Percentiles rank a stretch among this genome's conserved stretches.
phyloP scores from a whole-genome alignment of 2,797 vertebrate species.

The Orestias chungarensis region DNA sequence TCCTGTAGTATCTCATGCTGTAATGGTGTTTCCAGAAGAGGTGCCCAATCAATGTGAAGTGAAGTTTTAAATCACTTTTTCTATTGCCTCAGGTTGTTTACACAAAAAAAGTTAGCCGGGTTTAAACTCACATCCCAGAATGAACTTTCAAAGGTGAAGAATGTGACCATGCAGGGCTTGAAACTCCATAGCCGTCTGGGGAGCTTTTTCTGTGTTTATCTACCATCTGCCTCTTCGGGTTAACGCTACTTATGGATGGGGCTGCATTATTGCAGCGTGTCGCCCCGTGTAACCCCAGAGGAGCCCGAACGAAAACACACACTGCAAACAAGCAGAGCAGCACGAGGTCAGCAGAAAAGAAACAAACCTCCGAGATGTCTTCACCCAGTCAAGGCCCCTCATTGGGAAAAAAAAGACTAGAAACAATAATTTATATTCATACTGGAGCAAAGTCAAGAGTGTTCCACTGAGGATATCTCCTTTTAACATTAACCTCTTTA shows the following conservation, averaged over 20 bases:
- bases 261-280: constrained; percentile 28
- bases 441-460: constrained; percentile 43
- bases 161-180: constrained; percentile 7
- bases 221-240: constrained; percentile 28
- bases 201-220: constrained; percentile 21
- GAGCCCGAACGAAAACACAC: constrained; percentile 27
- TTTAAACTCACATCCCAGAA: background rate
- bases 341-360: constrained; percentile 24
- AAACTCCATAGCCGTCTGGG: constrained; percentile 23
- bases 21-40: background rate
- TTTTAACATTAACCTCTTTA: background rate
- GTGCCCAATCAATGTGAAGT: background rate
- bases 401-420: constrained; percentile 42
- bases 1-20: background rate
- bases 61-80: background rate
- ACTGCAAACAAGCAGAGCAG: constrained; percentile 51
- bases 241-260: constrained; percentile 28
- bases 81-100: background rate
- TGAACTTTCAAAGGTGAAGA: constrained; percentile 12
- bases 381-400: constrained; percentile 28
- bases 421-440: constrained; percentile 49
- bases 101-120: background rate
- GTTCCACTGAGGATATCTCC: background rate
- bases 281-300: constrained; percentile 22
- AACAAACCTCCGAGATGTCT: constrained; percentile 14